A percentile compares a stretch with the other conserved stretches of the same genome.
These are phyloP conservation scores for Melanotaenia duboulayi DNA, from an alignment of 2,113 vertebrate genomes.

Conservation along the genomic window DNA sequence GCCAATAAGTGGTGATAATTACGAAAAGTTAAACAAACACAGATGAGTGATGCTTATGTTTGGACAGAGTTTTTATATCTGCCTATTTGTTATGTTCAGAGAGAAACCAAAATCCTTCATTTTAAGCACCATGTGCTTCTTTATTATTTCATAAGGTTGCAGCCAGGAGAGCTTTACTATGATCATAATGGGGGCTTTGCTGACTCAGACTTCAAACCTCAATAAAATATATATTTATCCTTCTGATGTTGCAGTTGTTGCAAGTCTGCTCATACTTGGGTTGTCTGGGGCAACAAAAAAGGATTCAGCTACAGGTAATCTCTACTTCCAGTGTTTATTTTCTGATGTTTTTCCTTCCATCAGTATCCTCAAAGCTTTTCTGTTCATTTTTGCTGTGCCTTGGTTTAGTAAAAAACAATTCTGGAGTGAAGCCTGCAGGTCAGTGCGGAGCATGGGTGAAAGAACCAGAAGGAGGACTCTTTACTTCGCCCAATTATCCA, in stretches of 20 bases:
- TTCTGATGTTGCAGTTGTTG: conserved; percentile 90
- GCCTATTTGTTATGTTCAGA: not conserved
- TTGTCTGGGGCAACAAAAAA: conserved; percentile 96
- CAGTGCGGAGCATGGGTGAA: conserved; percentile 99
- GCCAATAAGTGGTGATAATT: not conserved
- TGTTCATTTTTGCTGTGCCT: conserved; percentile 35
- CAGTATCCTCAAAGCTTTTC: conserved; percentile 5
- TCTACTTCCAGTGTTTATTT: conserved; percentile 1
- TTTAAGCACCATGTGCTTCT: not conserved
- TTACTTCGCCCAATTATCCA: conserved; percentile 98
- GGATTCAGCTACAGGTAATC: conserved; percentile 89
- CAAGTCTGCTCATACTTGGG: conserved; percentile 98
- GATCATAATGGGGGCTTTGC: conserved; percentile 12
- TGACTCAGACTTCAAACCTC: conserved; percentile 41
- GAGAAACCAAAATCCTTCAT: not conserved
- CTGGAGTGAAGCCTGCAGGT: conserved; percentile 93
- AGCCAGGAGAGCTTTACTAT: conserved; percentile 5
- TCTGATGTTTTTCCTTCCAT: not conserved
- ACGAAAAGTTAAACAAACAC: not conserved
- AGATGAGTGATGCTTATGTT: not conserved
- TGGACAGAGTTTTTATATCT: not conserved
- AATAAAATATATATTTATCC: conserved; percentile 26
- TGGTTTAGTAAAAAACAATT: conserved; percentile 88
- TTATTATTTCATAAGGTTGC: not conserved
- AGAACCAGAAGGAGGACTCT: conserved; percentile 93